These are phyloP conservation scores for Drosophila parthenogenetica DNA, from an alignment of 2,888 invertebrate genomes.

Conservation along the genomic window DNA sequence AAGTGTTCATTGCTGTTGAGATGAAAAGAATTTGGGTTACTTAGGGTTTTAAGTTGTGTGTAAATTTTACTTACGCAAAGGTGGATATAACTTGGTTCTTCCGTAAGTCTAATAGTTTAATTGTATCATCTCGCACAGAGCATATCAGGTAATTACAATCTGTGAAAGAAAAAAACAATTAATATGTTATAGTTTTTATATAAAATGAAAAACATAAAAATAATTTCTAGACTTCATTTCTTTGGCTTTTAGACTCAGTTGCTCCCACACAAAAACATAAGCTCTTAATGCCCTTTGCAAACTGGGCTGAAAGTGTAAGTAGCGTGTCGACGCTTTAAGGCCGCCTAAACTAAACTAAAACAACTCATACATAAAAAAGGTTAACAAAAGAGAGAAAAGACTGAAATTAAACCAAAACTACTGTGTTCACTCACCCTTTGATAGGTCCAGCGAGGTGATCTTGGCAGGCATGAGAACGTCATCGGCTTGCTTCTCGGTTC, in stretches of 20 bases:
- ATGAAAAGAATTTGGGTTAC: background rate
- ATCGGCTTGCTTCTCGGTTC: constrained; percentile 93
- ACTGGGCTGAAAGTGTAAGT: background rate
- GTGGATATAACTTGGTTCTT: constrained; percentile 96
- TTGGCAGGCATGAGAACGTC: constrained; percentile 96
- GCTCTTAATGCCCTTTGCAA: background rate
- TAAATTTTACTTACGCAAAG: constrained; percentile 90
- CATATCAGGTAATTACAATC: constrained; percentile 95
- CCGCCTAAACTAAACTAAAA: background rate
- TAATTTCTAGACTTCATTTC: too few species aligned
- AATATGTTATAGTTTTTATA: background rate
- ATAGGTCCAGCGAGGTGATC: constrained; percentile 97
- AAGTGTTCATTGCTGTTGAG: constrained; percentile 94
- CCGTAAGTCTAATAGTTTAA: constrained; percentile 96
- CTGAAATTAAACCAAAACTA: background rate
- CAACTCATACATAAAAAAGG: background rate
- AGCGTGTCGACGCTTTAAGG: background rate
- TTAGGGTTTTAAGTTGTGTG: background rate
- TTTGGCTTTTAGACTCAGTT: too few species aligned
- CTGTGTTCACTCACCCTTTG: constrained; percentile 89
- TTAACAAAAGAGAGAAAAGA: background rate
- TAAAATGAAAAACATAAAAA: too few species aligned
- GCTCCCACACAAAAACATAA: background rate
- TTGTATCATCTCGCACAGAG: constrained; percentile 97
- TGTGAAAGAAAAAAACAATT: constrained; percentile 85